These are phyloP conservation scores for Petrocephalus sullivani DNA, from an alignment of 2,797 vertebrate species.

Conservation along the genomic window DNA sequence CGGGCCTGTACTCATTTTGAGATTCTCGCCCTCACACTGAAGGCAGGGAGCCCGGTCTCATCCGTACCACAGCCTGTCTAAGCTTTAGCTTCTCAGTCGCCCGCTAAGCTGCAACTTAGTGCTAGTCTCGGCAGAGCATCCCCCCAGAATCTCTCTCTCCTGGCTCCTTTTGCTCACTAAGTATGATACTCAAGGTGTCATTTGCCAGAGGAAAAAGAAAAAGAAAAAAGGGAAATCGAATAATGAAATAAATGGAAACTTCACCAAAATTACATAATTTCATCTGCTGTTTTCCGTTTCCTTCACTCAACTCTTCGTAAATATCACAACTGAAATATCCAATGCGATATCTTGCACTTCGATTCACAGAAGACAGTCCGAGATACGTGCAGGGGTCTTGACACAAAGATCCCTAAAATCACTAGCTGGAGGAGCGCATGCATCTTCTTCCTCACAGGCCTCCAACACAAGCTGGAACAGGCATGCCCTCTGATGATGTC, in stretches of 20 bases:
- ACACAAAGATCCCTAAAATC: not conserved
- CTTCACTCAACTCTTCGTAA: not conserved
- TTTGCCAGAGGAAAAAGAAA: not conserved
- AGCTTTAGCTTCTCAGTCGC: not conserved
- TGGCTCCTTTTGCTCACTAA: not conserved
- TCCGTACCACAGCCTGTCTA: not conserved
- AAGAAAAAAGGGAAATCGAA: not conserved
- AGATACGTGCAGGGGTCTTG: not conserved
- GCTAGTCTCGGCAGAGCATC: not conserved
- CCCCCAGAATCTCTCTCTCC: not conserved
- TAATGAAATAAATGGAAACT: not conserved
- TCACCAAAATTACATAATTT: not conserved
- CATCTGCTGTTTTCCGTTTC: not conserved
- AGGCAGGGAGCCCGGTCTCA: not conserved
- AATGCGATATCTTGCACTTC: not conserved
- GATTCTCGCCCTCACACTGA: not conserved
- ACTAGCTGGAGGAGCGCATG: not conserved
- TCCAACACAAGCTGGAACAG: not conserved
- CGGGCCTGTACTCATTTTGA: not conserved
- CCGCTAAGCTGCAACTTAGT: not conserved
- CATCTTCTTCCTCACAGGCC: not conserved
- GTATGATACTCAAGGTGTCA: not conserved
- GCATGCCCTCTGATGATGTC: not conserved
- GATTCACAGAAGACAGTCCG: not conserved
- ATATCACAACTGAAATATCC: not conserved